Evolutionary conservation across 1,140 invertebrate species (phyloP).

Genomic region (Bradynema listronoti): DNA sequence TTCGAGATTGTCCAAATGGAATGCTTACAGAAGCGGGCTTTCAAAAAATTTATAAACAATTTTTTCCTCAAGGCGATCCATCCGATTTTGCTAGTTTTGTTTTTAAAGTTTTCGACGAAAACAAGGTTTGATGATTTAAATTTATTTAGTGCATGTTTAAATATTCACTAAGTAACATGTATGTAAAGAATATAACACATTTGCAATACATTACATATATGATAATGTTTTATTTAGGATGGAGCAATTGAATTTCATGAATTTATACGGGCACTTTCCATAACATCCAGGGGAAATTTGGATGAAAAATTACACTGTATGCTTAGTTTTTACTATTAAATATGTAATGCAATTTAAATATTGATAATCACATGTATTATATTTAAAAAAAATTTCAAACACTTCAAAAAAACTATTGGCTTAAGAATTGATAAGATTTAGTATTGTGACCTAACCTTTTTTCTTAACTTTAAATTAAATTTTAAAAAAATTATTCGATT

Average conservation of each 20-base stretch:
- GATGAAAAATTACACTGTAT: slow-evolving; percentile 86
- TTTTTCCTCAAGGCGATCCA: slow-evolving; percentile 85
- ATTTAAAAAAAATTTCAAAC: not conserved
- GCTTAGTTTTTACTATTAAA: not conserved
- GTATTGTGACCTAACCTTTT: not conserved
- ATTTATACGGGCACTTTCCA: slow-evolving; percentile 86
- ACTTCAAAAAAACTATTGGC: not conserved
- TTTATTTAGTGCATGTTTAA: not conserved
- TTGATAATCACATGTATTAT: not conserved
- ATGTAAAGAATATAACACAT: slow-evolving; percentile 1
- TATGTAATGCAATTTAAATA: not conserved
- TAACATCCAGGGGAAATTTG: slow-evolving; percentile 87
- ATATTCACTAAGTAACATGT: not conserved
- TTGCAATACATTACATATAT: slow-evolving; percentile 16
- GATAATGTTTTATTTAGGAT: too few relatives aligned
- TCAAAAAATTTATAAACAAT: slow-evolving; percentile 97
- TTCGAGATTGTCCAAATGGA: slow-evolving; percentile 58
- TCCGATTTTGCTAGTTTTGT: slow-evolving; percentile 92
- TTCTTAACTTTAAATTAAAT: too few relatives aligned
- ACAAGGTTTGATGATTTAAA: slow-evolving; percentile 71
- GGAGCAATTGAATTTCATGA: slow-evolving; percentile 95
- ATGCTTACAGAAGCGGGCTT: slow-evolving; percentile 67
- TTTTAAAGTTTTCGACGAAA: slow-evolving; percentile 95
- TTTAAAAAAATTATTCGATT: too few relatives aligned
- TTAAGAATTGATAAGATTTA: not conserved